Conservation (phyloP, 2,797 vertebrate genomes). For the Caiman crocodilus region DNA sequence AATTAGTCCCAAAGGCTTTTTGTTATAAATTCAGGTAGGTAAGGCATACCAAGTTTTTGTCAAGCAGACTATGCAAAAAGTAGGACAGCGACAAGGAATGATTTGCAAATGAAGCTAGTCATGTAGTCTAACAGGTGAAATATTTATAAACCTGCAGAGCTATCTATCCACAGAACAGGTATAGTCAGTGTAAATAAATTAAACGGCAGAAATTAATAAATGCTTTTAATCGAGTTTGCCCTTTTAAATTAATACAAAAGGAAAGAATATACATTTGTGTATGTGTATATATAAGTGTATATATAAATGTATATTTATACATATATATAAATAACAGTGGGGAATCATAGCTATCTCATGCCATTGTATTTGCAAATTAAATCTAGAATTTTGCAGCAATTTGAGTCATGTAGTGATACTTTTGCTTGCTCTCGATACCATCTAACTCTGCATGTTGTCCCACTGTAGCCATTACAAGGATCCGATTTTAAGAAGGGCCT, state of each 20-base stretch:
- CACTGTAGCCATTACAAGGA: constrained; percentile 40
- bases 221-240: constrained; percentile 79
- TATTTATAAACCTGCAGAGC: constrained; percentile 69
- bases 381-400: constrained; percentile 72
- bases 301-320: too few relatives aligned
- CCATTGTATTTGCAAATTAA: constrained; percentile 73
- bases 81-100: constrained; percentile 72
- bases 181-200: constrained; percentile 65
- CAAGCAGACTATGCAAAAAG: constrained; percentile 69
- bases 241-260: constrained; percentile 79
- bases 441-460: background rate
- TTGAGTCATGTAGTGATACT: constrained; percentile 68
- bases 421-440: constrained; percentile 37
- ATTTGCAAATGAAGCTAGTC: constrained; percentile 57
- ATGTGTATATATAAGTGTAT: background rate
- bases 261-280: constrained; percentile 36
- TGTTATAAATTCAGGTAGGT: constrained; percentile 76
- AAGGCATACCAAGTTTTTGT: constrained; percentile 74
- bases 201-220: constrained; percentile 71
- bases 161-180: constrained; percentile 64
- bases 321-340: constrained; percentile 68
- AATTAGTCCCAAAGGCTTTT: constrained; percentile 83
- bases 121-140: constrained; percentile 65
- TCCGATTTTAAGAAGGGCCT: constrained; percentile 59
- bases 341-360: constrained; percentile 79